Conservation (phyloP, 2,888 invertebrate species). For the Emmelina monodactyla region DNA sequence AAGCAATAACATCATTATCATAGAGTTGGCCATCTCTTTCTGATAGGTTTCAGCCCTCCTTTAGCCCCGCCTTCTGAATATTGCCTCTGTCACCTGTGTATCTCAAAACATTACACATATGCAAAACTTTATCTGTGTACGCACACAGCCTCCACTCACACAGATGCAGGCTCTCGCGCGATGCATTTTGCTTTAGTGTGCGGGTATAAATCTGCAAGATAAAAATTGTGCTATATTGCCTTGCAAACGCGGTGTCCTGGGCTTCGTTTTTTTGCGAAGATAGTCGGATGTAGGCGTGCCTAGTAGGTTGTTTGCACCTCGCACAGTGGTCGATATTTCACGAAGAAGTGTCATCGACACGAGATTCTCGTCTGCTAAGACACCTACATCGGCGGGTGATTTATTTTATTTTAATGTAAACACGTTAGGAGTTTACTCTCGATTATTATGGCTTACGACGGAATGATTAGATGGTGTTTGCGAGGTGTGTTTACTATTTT, state of each 20-base stretch:
- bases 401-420: conserved; percentile 8
- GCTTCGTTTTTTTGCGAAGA: conserved; percentile 39
- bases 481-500: too few species aligned
- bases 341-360: conserved; percentile 43
- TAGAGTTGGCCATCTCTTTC: conserved; percentile 65
- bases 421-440: too few species aligned
- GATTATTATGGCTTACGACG: too few species aligned
- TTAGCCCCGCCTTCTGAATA: conserved; percentile 58
- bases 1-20: conserved; percentile 67
- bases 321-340: conserved; percentile 60
- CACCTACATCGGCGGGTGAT: conserved; percentile 18
- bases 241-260: conserved; percentile 30
- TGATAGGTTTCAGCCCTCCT: conserved; percentile 59
- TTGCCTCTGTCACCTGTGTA: conserved; percentile 64
- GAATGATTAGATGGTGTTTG: too few species aligned
- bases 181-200: conserved; percentile 25
- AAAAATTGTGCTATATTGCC: conserved; percentile 60
- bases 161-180: conserved; percentile 13
- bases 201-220: conserved; percentile 59
- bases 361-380: conserved; percentile 26
- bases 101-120: conserved; percentile 67
- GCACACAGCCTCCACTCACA: conserved; percentile 20
- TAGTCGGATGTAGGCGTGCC: conserved; percentile 56
- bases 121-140: conserved; percentile 51
- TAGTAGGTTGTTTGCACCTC: conserved; percentile 61